These are phyloP conservation scores for Toxotes chatareus DNA, from an alignment of 2,113 vertebrate species.

Conservation along the genomic window DNA sequence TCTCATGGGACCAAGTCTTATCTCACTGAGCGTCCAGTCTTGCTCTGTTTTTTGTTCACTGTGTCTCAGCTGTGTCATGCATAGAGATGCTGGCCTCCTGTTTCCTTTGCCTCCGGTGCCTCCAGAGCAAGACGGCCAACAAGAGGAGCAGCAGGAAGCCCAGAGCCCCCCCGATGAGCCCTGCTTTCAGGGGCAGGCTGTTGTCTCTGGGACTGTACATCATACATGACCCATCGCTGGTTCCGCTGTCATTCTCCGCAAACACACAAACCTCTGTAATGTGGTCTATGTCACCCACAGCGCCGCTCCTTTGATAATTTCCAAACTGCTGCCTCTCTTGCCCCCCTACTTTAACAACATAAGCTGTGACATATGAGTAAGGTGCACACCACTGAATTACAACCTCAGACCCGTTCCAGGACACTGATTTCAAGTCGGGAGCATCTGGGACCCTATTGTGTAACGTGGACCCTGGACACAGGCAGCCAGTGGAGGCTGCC, in stretches of 20 bases:
- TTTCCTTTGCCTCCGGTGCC: constrained; percentile 64
- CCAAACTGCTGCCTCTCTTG: background rate
- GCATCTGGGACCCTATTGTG: constrained; percentile 21
- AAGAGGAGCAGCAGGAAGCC: constrained; percentile 74
- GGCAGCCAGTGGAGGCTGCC: constrained; percentile 32
- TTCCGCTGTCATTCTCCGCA: constrained; percentile 70
- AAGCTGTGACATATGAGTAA: constrained; percentile 66
- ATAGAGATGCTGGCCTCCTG: constrained; percentile 53
- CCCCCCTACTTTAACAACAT: constrained; percentile 64
- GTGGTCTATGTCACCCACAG: constrained; percentile 40
- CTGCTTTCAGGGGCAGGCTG: constrained; percentile 66
- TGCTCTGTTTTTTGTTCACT: constrained; percentile 34
- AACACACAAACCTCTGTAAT: constrained; percentile 74
- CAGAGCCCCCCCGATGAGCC: constrained; percentile 79
- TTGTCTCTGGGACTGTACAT: constrained; percentile 50
- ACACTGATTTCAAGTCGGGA: constrained; percentile 54
- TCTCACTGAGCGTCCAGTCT: constrained; percentile 4
- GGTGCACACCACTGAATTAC: constrained; percentile 81
- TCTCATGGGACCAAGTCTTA: constrained; percentile 15
- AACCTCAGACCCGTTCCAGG: constrained; percentile 66
- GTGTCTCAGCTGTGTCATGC: constrained; percentile 11
- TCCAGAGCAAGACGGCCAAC: constrained; percentile 77
- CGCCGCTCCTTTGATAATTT: constrained; percentile 26
- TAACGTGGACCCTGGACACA: constrained; percentile 72
- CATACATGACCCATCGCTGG: constrained; percentile 61